Percentiles rank a stretch among this genome's conserved stretches.
These are phyloP conservation scores for Alligator sinensis DNA, from an alignment of 2,113 vertebrate genomes.

Conservation along the genomic window DNA sequence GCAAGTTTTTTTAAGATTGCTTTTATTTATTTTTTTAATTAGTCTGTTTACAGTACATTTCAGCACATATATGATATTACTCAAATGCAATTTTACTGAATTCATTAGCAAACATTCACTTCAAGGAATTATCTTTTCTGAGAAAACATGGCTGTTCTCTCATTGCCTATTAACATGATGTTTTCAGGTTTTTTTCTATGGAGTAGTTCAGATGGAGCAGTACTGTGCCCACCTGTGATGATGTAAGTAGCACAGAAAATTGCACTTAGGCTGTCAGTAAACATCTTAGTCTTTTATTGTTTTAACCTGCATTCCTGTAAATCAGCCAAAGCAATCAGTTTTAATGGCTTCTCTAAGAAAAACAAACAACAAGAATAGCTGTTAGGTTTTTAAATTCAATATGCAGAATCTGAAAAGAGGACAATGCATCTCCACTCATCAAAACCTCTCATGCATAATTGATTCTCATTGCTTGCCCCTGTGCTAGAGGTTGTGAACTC, in stretches of 20 bases:
- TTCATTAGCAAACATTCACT: constrained; percentile 38
- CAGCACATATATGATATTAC: not conserved
- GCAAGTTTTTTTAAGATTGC: not conserved
- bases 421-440: not conserved
- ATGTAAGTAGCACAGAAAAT: constrained; percentile 52
- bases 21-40: not conserved
- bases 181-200: constrained; percentile 31
- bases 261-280: constrained; percentile 61
- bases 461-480: not conserved
- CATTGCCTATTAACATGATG: constrained; percentile 31
- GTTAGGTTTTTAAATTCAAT: not conserved
- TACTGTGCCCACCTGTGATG: constrained; percentile 62
- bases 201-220: constrained; percentile 1
- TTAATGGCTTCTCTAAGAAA: constrained; percentile 51
- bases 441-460: not conserved
- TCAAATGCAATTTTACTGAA: constrained; percentile 48
- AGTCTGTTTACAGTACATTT: not conserved
- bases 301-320: constrained; percentile 63
- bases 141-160: constrained; percentile 36
- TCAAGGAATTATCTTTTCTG: constrained; percentile 35
- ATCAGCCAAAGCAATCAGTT: constrained; percentile 63
- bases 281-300: constrained; percentile 57
- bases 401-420: not conserved
- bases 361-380: constrained; percentile 42
- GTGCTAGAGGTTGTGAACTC: constrained; percentile 7